Percentiles rank a stretch among this genome's conserved stretches.
These are phyloP conservation scores for Tipula unca DNA, from an alignment of 2,888 invertebrate genomes.

Conservation along the genomic window DNA sequence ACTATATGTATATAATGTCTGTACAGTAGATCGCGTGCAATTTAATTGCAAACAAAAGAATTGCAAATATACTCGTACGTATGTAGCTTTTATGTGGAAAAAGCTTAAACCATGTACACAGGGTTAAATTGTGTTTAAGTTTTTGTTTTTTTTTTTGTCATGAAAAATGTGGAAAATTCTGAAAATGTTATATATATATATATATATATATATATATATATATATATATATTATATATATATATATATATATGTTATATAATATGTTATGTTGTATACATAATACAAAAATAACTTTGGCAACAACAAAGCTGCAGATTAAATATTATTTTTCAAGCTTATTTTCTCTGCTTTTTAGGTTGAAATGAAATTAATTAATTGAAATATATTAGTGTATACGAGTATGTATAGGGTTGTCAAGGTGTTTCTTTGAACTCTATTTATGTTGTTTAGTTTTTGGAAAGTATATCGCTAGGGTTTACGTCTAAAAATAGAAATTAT, in stretches of 20 bases:
- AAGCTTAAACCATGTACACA: not conserved
- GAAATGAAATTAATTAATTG: not conserved
- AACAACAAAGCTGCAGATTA: not conserved
- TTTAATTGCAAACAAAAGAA: not conserved
- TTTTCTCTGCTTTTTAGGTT: not conserved
- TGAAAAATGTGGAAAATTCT: too few species aligned
- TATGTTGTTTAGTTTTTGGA: not conserved
- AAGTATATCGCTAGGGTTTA: not conserved
- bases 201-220: too few species aligned
- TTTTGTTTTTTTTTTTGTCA: not conserved
- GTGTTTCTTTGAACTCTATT: not conserved
- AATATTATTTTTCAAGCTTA: not conserved
- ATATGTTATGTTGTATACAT: too few species aligned
- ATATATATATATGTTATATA: too few species aligned
- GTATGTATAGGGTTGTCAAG: slow-evolving; percentile 14
- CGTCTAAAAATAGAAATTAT: not conserved
- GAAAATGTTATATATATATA: too few species aligned
- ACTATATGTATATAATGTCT: not conserved
- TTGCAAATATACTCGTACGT: not conserved
- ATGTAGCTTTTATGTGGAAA: not conserved
- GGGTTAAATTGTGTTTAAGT: too few species aligned
- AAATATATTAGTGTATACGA: not conserved
- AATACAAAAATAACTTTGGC: not conserved
- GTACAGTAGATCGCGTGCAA: not conserved
- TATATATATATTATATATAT: too few species aligned